Conservation (phyloP, 2,888 invertebrate genomes). For the Amphiduros pacificus region DNA sequence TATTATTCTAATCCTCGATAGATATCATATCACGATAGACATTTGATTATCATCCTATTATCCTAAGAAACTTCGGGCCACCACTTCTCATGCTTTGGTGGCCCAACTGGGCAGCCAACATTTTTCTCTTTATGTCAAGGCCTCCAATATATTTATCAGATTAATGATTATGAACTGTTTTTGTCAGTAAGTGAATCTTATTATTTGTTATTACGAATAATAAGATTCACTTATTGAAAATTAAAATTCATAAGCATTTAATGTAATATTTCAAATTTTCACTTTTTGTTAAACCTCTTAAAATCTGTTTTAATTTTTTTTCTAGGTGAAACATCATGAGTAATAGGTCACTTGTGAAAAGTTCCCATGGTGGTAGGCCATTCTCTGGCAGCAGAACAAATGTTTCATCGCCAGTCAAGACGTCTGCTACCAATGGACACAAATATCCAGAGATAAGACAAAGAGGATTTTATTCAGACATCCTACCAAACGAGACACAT, state of each 20-base stretch:
- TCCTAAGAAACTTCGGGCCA: too few species aligned
- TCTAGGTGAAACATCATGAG: slow-evolving; percentile 7
- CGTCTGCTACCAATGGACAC: slow-evolving; percentile 30
- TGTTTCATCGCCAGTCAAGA: slow-evolving; percentile 23
- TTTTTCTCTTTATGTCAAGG: too few species aligned
- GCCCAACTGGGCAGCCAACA: too few species aligned
- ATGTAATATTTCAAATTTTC: background rate
- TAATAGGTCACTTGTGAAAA: slow-evolving; percentile 8
- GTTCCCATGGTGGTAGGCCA: slow-evolving; percentile 34
- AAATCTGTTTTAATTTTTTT: background rate
- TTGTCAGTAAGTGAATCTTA: too few species aligned
- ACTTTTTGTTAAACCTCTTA: background rate
- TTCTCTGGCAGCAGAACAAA: slow-evolving; percentile 44
- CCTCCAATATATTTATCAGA: too few species aligned
- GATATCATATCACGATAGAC: too few species aligned
- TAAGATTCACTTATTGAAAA: too few species aligned
- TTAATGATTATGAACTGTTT: too few species aligned
- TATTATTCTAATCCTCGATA: too few species aligned
- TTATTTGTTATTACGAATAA: too few species aligned
- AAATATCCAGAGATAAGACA: slow-evolving; percentile 57
- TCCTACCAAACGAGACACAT: slow-evolving; percentile 40
- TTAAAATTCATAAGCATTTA: background rate
- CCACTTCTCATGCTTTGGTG: too few species aligned
- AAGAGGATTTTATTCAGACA: slow-evolving; percentile 58
- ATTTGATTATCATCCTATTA: too few species aligned